Evolutionary conservation across 2,797 vertebrate species (phyloP).

Genomic region (Typhlichthys eigenmanni): DNA sequence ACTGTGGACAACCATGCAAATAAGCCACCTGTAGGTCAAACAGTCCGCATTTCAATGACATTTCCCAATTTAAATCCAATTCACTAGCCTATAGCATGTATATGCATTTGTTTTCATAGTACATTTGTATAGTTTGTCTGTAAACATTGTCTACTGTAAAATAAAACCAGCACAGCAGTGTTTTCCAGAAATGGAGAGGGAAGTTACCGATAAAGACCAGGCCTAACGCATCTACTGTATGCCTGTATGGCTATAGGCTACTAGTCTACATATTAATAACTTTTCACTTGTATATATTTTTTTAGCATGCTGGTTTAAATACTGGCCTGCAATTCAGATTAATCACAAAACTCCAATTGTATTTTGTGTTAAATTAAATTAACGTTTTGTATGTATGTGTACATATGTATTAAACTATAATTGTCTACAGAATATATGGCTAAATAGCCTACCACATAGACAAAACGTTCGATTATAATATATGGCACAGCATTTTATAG

Average conservation of each 20-base stretch:
- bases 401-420: too few relatives aligned
- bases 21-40: conserved; percentile 55
- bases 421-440: too few relatives aligned
- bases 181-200: neutral
- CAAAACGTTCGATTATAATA: neutral
- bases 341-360: neutral
- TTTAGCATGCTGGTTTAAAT: neutral
- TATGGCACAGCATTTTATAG: neutral
- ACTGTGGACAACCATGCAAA: neutral
- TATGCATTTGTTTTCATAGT: neutral
- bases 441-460: too few relatives aligned
- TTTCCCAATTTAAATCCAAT: neutral
- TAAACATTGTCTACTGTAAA: neutral
- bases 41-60: neutral
- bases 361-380: too few relatives aligned
- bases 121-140: neutral
- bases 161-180: neutral
- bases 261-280: too few relatives aligned
- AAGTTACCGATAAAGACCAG: neutral
- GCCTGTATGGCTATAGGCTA: too few relatives aligned
- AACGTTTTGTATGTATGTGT: too few relatives aligned
- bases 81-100: neutral
- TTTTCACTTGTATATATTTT: too few relatives aligned
- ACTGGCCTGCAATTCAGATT: neutral
- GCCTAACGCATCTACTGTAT: neutral